phyloP scores from a whole-genome alignment of 2,113 vertebrate species.

The Actinemys pallida region DNA sequence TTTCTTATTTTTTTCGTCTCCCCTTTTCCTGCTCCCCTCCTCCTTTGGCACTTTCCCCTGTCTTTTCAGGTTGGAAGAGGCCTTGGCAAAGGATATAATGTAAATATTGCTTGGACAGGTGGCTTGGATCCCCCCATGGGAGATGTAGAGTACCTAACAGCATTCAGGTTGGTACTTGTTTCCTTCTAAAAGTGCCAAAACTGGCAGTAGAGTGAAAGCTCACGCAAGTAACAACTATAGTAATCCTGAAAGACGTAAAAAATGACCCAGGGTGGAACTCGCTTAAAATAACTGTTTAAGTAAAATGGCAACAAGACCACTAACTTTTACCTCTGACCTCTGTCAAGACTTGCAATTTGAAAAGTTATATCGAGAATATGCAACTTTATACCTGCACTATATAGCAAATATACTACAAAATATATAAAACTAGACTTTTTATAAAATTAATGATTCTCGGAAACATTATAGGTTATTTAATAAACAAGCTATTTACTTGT shows the following conservation, averaged over 20 bases:
- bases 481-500: not conserved
- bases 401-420: slow-evolving; percentile 53
- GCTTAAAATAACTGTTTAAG: not conserved
- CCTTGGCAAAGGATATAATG: slow-evolving; percentile 80
- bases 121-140: slow-evolving; percentile 85
- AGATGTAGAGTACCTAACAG: slow-evolving; percentile 84
- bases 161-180: slow-evolving; percentile 82
- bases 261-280: not conserved
- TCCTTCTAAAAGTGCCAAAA: slow-evolving; percentile 45
- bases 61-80: slow-evolving; percentile 80
- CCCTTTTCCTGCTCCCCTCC: not conserved
- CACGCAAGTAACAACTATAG: not conserved
- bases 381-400: slow-evolving; percentile 12
- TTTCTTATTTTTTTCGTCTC: slow-evolving; percentile 53
- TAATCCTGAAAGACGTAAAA: slow-evolving; percentile 20
- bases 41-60: slow-evolving; percentile 57
- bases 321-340: slow-evolving; percentile 29
- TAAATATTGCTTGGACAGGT: slow-evolving; percentile 90
- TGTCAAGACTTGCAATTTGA: slow-evolving; percentile 45
- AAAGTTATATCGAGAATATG: slow-evolving; percentile 42
- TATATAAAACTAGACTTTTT: slow-evolving; percentile 16
- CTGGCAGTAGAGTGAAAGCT: slow-evolving; percentile 14
- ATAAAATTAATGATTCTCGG: not conserved
- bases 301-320: slow-evolving; percentile 18
- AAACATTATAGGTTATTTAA: not conserved